Evolutionary conservation across 1,140 invertebrate genomes (phyloP).

Genomic region (Trissolcus basalis): DNA sequence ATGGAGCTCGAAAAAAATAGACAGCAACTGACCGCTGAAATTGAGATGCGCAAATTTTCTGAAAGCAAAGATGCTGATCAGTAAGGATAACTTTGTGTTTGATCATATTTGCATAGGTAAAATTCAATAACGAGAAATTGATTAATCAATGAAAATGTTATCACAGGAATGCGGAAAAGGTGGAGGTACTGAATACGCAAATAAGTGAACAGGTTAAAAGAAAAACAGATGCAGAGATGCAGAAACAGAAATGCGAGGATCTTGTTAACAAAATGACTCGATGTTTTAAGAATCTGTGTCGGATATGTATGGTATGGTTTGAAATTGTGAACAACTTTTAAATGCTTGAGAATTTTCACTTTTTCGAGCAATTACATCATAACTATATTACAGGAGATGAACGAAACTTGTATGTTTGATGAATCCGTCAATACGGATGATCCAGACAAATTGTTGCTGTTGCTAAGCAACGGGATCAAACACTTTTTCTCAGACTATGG

Average conservation of each 20-base stretch:
- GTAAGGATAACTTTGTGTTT: constrained; percentile 77
- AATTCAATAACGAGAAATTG: no score
- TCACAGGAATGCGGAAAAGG: constrained; percentile 79
- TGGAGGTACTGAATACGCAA: constrained; percentile 78
- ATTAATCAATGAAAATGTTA: no score
- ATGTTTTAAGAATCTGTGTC: constrained; percentile 64
- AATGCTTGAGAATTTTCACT: no score
- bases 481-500: constrained; percentile 63
- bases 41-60: constrained; percentile 86
- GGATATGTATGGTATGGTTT: constrained; percentile 64
- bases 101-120: no score
- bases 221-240: constrained; percentile 71
- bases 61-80: constrained; percentile 87
- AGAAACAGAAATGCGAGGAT: constrained; percentile 74
- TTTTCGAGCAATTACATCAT: no score
- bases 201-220: constrained; percentile 75
- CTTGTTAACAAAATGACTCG: constrained; percentile 60
- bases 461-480: constrained; percentile 71
- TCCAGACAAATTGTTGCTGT: constrained; percentile 68
- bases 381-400: constrained; percentile 63
- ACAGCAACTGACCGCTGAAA: constrained; percentile 80
- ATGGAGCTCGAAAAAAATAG: constrained; percentile 81
- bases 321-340: constrained; percentile 5
- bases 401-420: constrained; percentile 66
- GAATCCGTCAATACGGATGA: constrained; percentile 69